Evolutionary conservation across 2,888 invertebrate species (phyloP), one percentile per base, ranked within the genome.

Genomic region (Drosophila merina): DNA sequence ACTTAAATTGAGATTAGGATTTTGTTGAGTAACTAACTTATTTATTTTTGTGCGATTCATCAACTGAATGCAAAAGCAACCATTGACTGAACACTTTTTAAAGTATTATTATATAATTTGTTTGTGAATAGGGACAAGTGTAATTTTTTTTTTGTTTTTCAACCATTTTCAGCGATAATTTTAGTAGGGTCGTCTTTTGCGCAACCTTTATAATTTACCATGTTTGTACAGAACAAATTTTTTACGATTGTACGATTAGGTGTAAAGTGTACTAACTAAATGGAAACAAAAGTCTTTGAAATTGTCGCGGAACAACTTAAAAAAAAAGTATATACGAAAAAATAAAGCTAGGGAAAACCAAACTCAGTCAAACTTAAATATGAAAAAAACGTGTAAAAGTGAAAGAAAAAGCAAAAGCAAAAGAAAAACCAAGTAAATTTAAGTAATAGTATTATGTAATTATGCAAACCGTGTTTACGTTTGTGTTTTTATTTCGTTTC

Each of bases 81-180:
- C 47, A 83, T 86, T 82, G 82, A 86, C 82, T 82, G 82, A 82
- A 76, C 76, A 86, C 80, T 75, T 82, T 82, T 80, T 78, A 82
- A 86, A 82, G 82, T 82, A 82, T 82, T 82, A 86, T 83, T 72
- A 67, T 67, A 86, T 74, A 74, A 69, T 85, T 81, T 81, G 44
- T 57, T 68, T 68, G 44, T 84, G 79, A 74, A 74, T 85, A 82
- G 85, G 76, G 70, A 64, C 74, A 79, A 79, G 57, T 74, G 77
- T 72, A 72, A 72, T 52, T 72, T 55, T 44, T 44, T 44, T 54
- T 58, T 57, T 63, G 63, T 60, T 49, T 48, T 60, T 52, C 33
- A 36, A 60, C 57, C 68, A 72, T 76, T 74, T 33, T 28, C 20
- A 20, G 28, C 36, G 70, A 57, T 58, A 14, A 62, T 70, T 69